Conservation (phyloP, 2,888 invertebrate genomes). For the Melolontha melolontha region DNA sequence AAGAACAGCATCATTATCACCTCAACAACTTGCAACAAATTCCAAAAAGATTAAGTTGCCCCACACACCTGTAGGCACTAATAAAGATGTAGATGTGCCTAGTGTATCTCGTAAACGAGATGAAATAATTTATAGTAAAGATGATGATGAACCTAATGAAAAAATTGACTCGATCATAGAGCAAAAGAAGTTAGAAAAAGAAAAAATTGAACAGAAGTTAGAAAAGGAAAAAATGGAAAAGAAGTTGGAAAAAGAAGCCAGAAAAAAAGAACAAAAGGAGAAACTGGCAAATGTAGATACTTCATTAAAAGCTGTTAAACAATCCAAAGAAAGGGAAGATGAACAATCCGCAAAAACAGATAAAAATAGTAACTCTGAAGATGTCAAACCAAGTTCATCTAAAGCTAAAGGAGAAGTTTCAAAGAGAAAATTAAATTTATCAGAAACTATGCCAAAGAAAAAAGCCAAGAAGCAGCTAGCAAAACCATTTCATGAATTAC, state of each 20-base stretch:
- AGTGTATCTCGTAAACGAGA: constrained; percentile 60
- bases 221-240: constrained; percentile 35
- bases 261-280: constrained; percentile 48
- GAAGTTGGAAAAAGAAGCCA: constrained; percentile 30
- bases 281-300: constrained; percentile 54
- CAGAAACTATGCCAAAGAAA: constrained; percentile 54
- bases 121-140: constrained; percentile 67
- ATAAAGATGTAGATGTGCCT: constrained; percentile 2
- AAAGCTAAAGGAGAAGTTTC: constrained; percentile 47
- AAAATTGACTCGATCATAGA: constrained; percentile 66
- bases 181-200: constrained; percentile 62
- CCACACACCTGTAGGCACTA: constrained; percentile 7
- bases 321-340: constrained; percentile 35
- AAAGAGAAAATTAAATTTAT: constrained; percentile 47
- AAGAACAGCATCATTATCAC: constrained; percentile 59
- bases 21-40: constrained; percentile 37
- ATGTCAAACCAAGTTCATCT: constrained; percentile 31
- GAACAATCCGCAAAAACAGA: constrained; percentile 41
- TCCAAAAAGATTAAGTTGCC: constrained; percentile 35
- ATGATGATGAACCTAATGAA: constrained; percentile 64
- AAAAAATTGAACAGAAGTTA: constrained; percentile 59
- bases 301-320: constrained; percentile 50
- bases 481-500: constrained; percentile 71
- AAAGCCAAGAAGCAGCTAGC: constrained; percentile 50
- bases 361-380: constrained; percentile 32